Conservation (phyloP, 2,888 invertebrate genomes). For the Protodeltote pygarga region DNA sequence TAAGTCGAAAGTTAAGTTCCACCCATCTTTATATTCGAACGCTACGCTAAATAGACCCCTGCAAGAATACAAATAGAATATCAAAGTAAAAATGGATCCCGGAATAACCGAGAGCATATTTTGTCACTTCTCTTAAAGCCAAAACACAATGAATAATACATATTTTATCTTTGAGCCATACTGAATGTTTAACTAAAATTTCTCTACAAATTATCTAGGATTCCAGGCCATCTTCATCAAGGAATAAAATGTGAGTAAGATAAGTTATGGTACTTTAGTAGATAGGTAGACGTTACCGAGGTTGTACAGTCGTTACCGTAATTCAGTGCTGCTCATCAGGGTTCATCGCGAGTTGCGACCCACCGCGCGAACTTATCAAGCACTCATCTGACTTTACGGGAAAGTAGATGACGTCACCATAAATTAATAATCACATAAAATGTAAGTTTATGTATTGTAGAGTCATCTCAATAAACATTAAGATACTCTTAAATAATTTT, state of each 20-base stretch:
- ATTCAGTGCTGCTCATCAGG: constrained; percentile 53
- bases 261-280: no score
- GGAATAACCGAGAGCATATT: constrained; percentile 10
- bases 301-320: constrained; percentile 48
- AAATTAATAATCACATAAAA: constrained; percentile 16
- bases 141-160: constrained; percentile 21
- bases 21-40: no score
- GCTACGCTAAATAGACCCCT: constrained; percentile 2
- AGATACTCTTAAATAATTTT: no score
- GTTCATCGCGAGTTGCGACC: constrained; percentile 57
- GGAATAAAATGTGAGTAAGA: constrained; percentile 26
- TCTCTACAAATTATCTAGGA: constrained; percentile 14
- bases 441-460: constrained; percentile 15
- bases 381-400: constrained; percentile 58
- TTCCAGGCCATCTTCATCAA: constrained; percentile 29
- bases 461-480: no score
- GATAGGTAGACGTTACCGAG: constrained; percentile 35
- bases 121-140: constrained; percentile 7
- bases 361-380: constrained; percentile 51
- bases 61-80: constrained; percentile 13
- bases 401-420: constrained; percentile 51
- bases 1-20: no score
- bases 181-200: constrained; percentile 24
- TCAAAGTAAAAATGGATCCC: constrained; percentile 10
- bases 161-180: constrained; percentile 17